phyloP scores from a whole-genome alignment of 1,140 invertebrate species.

The Hetaerina americana region DNA sequence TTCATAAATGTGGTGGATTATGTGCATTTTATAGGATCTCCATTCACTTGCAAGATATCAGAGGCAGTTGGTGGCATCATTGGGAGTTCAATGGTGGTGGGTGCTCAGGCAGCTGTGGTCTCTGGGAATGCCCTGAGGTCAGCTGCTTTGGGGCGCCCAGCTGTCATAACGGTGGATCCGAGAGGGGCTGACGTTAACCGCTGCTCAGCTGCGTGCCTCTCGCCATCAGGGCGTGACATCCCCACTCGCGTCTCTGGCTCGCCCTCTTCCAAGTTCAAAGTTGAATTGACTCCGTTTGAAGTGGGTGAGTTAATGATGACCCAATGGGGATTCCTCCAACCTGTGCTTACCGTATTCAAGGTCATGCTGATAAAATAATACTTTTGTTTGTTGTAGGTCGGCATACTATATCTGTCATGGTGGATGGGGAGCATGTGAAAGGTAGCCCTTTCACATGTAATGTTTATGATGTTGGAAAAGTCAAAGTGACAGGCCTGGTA shows the following conservation, averaged over 20 bases:
- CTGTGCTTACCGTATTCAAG: too few species aligned
- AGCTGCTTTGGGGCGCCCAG: constrained; percentile 41
- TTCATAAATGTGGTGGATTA: neutral
- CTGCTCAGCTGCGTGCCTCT: constrained; percentile 54
- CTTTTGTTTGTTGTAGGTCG: constrained; percentile 40
- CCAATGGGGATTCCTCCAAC: too few species aligned
- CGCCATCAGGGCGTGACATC: constrained; percentile 62
- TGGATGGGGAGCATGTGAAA: constrained; percentile 69
- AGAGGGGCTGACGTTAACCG: constrained; percentile 32
- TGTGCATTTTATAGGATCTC: constrained; percentile 49
- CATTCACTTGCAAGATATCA: constrained; percentile 69
- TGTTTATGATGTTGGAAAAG: constrained; percentile 79
- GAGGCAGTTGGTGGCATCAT: constrained; percentile 27
- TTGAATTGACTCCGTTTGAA: constrained; percentile 65
- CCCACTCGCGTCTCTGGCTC: constrained; percentile 42
- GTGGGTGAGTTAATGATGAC: constrained; percentile 49
- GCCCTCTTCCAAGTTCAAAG: constrained; percentile 48
- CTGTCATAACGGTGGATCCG: constrained; percentile 46
- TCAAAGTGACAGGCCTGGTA: constrained; percentile 61
- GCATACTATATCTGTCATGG: constrained; percentile 65
- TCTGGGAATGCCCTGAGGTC: constrained; percentile 45
- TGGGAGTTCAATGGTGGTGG: constrained; percentile 27
- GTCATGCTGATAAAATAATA: too few species aligned
- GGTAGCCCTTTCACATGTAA: constrained; percentile 89
- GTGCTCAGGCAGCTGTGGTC: constrained; percentile 43